Evolutionary conservation across 2,888 invertebrate genomes (phyloP).

Genomic region (Ophion ventricosus): DNA sequence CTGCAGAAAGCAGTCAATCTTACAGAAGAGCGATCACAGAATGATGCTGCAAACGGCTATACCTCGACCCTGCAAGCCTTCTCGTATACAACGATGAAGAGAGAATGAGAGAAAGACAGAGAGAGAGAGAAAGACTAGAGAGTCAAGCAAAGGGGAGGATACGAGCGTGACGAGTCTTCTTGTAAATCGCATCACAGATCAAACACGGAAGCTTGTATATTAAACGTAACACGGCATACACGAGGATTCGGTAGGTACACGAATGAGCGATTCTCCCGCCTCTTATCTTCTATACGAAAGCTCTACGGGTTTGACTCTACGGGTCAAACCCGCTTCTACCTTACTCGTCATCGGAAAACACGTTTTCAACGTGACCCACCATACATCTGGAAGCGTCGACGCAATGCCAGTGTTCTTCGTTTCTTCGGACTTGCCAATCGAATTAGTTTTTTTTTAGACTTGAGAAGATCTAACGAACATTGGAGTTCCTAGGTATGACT

Average conservation of each 20-base stretch:
- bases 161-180: constrained; percentile 70
- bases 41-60: constrained; percentile 76
- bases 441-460: not conserved
- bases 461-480: not conserved
- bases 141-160: constrained; percentile 50
- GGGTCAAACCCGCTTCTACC: constrained; percentile 45
- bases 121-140: constrained; percentile 41
- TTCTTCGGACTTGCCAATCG: not conserved
- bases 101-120: constrained; percentile 43
- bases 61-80: constrained; percentile 64
- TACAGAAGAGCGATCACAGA: constrained; percentile 83
- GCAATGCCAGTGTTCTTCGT: not conserved
- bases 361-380: not conserved
- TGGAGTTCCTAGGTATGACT: too few species aligned
- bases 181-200: constrained; percentile 83
- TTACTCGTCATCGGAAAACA: constrained; percentile 17
- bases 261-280: constrained; percentile 64
- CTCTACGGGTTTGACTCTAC: constrained; percentile 34
- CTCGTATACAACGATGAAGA: constrained; percentile 54
- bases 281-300: constrained; percentile 74
- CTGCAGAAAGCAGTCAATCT: constrained; percentile 76
- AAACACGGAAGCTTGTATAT: constrained; percentile 81
- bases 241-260: constrained; percentile 41
- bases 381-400: not conserved
- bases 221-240: constrained; percentile 76